Evolutionary conservation across 92 coral and sea anemone species (phyloP), one percentile per base, ranked within the genome.

Genomic region (Pocillopora meandrina): DNA sequence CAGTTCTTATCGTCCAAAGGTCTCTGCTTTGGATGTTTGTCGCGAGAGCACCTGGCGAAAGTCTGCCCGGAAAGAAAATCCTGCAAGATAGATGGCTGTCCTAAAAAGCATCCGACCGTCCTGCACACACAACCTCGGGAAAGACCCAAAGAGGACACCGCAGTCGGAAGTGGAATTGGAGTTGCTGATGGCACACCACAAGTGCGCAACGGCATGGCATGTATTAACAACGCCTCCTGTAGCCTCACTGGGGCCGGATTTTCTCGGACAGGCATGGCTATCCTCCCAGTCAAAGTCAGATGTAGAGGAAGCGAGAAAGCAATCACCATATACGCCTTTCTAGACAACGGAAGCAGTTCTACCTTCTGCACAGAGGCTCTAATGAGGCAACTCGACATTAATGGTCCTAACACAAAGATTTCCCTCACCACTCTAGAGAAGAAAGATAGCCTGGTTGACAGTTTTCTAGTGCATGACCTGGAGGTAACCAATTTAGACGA

Each of bases 261-360:
- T 52, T 26, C 23, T 12, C 36, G 42, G 23, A 67, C 71, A 69
- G 80, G 84, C 47, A 76, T 84, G 79, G 90, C 90, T 9, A 26
- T 84, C 0, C 63, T 85, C 5, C 86, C 88, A 17, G 90, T 86
- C 2, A 86, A 86, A 65, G 87, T 90, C 18, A 80, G 84, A 58
- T 20, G 1, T 7, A 65, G 70, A 70, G 84, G 74, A 31, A 81
- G 82, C n/a, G 57, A 35, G 17, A 63, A 74, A 15, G 59, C 33
- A 23, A 23, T 23, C 26, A 23, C 26, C 26, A 23, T 0, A 0
- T 23, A 23, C 26, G 26, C 26, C 26, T 23, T 23, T 23, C 26
- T 23, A 23, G 0, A 23, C 26, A 23, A 23, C 26, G 26, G 26
- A 23, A 23, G 26, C 26, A 23, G 26, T 23, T 0, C 26, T 23